phyloP scores from a whole-genome alignment of 1,140 invertebrate species.

The Lordiphosa collinella region DNA sequence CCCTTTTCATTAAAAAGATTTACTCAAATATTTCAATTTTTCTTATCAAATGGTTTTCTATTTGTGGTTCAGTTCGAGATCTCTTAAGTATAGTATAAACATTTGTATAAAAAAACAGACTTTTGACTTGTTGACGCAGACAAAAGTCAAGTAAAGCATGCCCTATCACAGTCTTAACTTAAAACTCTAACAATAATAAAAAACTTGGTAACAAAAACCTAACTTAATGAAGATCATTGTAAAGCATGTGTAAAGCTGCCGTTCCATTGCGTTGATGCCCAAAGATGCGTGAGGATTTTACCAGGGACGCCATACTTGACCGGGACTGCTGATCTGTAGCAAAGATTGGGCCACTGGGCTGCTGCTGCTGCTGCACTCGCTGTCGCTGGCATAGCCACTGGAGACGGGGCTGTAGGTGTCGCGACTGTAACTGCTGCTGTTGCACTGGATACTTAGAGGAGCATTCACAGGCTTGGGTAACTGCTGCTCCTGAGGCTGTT shows the following conservation, averaged over 20 bases:
- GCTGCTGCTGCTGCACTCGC: constrained; percentile 42
- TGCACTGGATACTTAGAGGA: constrained; percentile 61
- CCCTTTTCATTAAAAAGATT: no score
- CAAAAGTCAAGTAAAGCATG: constrained; percentile 67
- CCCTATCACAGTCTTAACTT: constrained; percentile 74
- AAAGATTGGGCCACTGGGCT: constrained; percentile 30
- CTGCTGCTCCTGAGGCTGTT: constrained; percentile 47
- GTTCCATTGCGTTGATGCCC: constrained; percentile 61
- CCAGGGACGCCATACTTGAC: constrained; percentile 72
- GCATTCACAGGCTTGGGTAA: constrained; percentile 27
- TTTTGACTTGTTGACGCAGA: constrained; percentile 50
- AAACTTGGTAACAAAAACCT: constrained; percentile 56
- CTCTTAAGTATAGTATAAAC: constrained; percentile 56
- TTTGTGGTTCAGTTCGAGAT: constrained; percentile 36
- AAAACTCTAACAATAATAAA: constrained; percentile 25
- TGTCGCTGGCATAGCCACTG: constrained; percentile 77
- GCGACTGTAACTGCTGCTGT: constrained; percentile 23
- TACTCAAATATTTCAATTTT: neutral
- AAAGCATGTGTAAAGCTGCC: constrained; percentile 69
- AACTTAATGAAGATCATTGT: constrained; percentile 64
- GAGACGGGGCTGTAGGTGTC: constrained; percentile 67
- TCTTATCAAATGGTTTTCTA: constrained; percentile 22
- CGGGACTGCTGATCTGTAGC: constrained; percentile 57
- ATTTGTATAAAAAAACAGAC: constrained; percentile 62
- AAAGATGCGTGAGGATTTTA: constrained; percentile 21